These are phyloP conservation scores for Nephrotoma flavescens DNA, from an alignment of 2,888 invertebrate species.

Conservation along the genomic window DNA sequence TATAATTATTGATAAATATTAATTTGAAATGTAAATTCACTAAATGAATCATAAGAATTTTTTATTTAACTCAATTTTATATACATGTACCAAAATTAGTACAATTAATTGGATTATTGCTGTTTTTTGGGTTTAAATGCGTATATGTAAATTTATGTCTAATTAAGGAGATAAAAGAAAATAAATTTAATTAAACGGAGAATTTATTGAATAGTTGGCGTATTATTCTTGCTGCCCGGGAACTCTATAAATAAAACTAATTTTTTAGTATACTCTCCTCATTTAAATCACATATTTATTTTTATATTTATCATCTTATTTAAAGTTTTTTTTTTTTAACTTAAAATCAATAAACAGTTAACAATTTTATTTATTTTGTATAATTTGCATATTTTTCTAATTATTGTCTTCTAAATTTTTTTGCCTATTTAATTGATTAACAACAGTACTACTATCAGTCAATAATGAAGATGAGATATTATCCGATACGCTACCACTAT, in stretches of 20 bases:
- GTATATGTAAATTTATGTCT: too few relatives aligned
- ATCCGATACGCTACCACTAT: neutral
- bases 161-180: too few relatives aligned
- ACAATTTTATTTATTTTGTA: too few relatives aligned
- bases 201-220: too few relatives aligned
- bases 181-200: too few relatives aligned
- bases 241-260: neutral
- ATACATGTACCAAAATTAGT: too few relatives aligned
- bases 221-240: too few relatives aligned
- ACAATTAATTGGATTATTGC: too few relatives aligned
- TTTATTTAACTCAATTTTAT: too few relatives aligned
- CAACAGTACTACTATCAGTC: neutral
- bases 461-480: neutral
- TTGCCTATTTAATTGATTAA: neutral
- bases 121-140: too few relatives aligned
- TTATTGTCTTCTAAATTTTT: neutral
- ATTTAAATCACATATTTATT: neutral
- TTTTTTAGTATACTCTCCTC: neutral
- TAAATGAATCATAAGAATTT: neutral
- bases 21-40: neutral
- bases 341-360: too few relatives aligned
- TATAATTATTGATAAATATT: neutral
- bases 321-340: too few relatives aligned
- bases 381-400: neutral
- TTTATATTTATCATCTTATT: neutral